Evolutionary conservation across 1,140 invertebrate genomes (phyloP).

Genomic region (Uloborus diversus): DNA sequence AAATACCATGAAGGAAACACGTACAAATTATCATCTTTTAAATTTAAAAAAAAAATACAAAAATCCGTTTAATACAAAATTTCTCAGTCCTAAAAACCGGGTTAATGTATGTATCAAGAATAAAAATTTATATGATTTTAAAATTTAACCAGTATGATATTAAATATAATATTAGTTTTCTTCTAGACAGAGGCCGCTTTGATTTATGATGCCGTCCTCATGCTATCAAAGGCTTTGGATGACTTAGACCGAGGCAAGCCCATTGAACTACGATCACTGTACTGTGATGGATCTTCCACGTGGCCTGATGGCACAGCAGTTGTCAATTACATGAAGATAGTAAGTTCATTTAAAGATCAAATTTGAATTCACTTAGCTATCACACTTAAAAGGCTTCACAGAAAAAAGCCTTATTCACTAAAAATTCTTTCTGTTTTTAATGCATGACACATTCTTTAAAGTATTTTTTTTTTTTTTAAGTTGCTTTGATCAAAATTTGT

Average conservation of each 20-base stretch:
- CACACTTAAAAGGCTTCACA: too few relatives aligned
- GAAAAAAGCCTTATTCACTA: too few relatives aligned
- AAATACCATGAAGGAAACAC: too few relatives aligned
- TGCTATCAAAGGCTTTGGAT: constrained; percentile 92
- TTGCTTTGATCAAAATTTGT: too few relatives aligned
- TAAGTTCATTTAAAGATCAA: constrained; percentile 65
- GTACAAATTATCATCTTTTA: too few relatives aligned
- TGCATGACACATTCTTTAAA: neutral
- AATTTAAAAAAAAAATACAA: too few relatives aligned
- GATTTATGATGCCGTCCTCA: constrained; percentile 92
- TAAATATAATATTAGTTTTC: constrained; percentile 14
- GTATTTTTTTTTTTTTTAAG: neutral
- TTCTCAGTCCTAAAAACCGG: too few relatives aligned
- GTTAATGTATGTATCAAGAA: too few relatives aligned
- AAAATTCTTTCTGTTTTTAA: neutral
- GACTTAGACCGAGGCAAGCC: constrained; percentile 88
- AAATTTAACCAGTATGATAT: too few relatives aligned
- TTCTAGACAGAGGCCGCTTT: constrained; percentile 87
- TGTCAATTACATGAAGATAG: constrained; percentile 97
- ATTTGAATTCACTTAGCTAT: too few relatives aligned
- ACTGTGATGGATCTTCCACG: constrained; percentile 86
- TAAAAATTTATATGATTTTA: too few relatives aligned
- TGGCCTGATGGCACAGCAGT: constrained; percentile 94
- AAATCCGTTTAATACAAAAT: too few relatives aligned
- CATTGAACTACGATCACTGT: constrained; percentile 81